These are phyloP conservation scores for Narcine bancroftii DNA, from an alignment of 2,113 vertebrate genomes.

Conservation along the genomic window DNA sequence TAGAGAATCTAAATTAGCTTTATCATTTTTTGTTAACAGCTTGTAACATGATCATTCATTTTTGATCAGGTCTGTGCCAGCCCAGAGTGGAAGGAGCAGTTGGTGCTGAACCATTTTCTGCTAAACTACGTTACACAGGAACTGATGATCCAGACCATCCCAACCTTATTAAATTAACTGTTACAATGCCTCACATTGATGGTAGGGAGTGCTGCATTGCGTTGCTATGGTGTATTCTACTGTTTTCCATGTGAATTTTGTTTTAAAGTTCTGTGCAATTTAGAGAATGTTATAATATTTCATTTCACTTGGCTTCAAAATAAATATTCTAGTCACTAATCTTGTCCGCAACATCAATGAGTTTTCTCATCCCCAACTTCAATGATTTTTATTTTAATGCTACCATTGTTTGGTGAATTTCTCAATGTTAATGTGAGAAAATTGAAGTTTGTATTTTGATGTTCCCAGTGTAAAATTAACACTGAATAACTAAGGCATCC, in stretches of 20 bases:
- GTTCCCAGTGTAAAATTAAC: neutral
- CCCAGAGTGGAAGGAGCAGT: constrained; percentile 73
- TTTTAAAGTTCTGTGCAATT: neutral
- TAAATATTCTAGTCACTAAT: neutral
- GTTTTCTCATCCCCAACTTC: neutral
- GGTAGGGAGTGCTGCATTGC: constrained; percentile 57
- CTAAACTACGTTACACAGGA: constrained; percentile 81
- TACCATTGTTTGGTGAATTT: neutral
- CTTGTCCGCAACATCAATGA: neutral
- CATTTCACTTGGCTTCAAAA: neutral
- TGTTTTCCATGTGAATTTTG: neutral
- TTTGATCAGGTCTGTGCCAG: constrained; percentile 79
- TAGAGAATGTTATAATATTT: neutral
- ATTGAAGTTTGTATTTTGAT: neutral
- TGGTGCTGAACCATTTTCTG: constrained; percentile 88
- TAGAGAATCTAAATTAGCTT: neutral
- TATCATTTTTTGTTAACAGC: neutral
- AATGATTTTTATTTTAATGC: neutral
- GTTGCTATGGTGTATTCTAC: neutral
- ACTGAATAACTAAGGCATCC: neutral
- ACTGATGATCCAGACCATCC: constrained; percentile 69
- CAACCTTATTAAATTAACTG: constrained; percentile 83
- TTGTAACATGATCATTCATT: neutral
- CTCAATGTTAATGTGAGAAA: neutral
- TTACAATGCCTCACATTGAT: constrained; percentile 88